These are phyloP conservation scores for Notoglanidium macrostoma DNA, from an alignment of 2,797 vertebrate genomes.

Conservation along the genomic window DNA sequence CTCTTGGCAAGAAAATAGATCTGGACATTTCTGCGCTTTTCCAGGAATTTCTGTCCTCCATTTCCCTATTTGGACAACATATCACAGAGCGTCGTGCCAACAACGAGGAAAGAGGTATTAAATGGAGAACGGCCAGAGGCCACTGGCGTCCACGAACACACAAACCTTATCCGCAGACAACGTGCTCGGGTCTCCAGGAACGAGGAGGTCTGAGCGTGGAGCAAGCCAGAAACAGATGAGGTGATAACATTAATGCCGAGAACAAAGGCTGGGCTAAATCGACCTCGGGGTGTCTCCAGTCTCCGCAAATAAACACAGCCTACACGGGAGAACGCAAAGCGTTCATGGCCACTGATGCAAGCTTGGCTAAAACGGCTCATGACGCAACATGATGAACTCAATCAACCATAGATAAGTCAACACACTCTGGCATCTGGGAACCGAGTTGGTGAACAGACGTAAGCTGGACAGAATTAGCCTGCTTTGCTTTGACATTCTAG, in stretches of 20 bases:
- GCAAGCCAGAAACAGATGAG: slow-evolving; percentile 18
- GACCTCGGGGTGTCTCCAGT: slow-evolving; percentile 15
- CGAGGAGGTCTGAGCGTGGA: slow-evolving; percentile 29
- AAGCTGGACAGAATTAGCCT: slow-evolving; percentile 18
- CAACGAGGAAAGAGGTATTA: slow-evolving; percentile 31
- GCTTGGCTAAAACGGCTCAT: slow-evolving; percentile 28
- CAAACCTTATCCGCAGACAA: neutral
- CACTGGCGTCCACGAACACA: slow-evolving; percentile 33
- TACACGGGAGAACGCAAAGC: neutral
- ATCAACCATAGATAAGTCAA: slow-evolving; percentile 30
- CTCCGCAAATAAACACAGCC: slow-evolving; percentile 2
- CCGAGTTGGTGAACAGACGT: neutral
- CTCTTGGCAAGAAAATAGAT: neutral
- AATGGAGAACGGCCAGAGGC: slow-evolving; percentile 30
- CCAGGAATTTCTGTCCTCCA: slow-evolving; percentile 33
- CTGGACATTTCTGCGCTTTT: slow-evolving; percentile 19
- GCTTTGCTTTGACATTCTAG: slow-evolving; percentile 1
- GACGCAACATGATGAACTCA: slow-evolving; percentile 36
- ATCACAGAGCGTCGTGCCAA: slow-evolving; percentile 6
- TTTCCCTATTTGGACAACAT: slow-evolving; percentile 47
- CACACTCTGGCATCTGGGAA: slow-evolving; percentile 25
- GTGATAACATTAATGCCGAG: slow-evolving; percentile 29
- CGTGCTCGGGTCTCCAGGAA: neutral
- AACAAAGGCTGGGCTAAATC: slow-evolving; percentile 9
- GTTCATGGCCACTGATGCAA: neutral